Evolutionary conservation across 2,797 vertebrate species (phyloP).

Genomic region (Neoniphon sammara): DNA sequence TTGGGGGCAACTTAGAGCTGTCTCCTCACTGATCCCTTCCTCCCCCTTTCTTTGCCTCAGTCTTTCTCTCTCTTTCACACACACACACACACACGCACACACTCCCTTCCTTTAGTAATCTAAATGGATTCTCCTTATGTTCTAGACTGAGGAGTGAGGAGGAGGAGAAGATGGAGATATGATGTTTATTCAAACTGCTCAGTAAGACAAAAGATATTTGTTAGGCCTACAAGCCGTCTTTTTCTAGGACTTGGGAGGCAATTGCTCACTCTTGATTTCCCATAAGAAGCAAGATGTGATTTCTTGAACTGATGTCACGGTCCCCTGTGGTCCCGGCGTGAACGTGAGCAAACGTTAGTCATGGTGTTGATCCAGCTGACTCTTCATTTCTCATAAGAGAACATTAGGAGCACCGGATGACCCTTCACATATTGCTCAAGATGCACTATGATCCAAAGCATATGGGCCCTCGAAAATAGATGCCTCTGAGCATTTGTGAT

Average conservation of each 20-base stretch:
- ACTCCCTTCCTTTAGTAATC: constrained; percentile 42
- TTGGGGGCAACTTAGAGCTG: constrained; percentile 56
- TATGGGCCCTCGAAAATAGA: constrained; percentile 50
- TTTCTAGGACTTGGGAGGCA: constrained; percentile 71
- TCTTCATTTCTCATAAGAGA: constrained; percentile 74
- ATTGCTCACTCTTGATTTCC: constrained; percentile 75
- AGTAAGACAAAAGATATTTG: constrained; percentile 71
- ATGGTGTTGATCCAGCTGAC: constrained; percentile 76
- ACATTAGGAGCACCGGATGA: constrained; percentile 62
- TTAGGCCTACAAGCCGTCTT: constrained; percentile 63
- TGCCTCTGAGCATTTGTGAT: constrained; percentile 34
- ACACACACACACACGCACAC: constrained; percentile 9
- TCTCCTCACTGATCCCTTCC: constrained; percentile 25
- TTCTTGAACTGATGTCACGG: constrained; percentile 75
- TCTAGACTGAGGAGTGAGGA: constrained; percentile 33
- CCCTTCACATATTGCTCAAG: constrained; percentile 64
- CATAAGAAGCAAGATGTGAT: constrained; percentile 66
- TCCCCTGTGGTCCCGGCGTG: constrained; percentile 66
- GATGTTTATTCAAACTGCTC: constrained; percentile 68
- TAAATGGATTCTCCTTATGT: constrained; percentile 56
- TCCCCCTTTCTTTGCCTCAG: constrained; percentile 18
- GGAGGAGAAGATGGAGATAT: constrained; percentile 38
- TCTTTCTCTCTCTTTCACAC: neutral
- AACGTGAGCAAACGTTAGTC: constrained; percentile 75
- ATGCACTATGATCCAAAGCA: constrained; percentile 69